Evolutionary conservation across 2,888 invertebrate species (phyloP).

Genomic region (Melikaiella ostensackeni): DNA sequence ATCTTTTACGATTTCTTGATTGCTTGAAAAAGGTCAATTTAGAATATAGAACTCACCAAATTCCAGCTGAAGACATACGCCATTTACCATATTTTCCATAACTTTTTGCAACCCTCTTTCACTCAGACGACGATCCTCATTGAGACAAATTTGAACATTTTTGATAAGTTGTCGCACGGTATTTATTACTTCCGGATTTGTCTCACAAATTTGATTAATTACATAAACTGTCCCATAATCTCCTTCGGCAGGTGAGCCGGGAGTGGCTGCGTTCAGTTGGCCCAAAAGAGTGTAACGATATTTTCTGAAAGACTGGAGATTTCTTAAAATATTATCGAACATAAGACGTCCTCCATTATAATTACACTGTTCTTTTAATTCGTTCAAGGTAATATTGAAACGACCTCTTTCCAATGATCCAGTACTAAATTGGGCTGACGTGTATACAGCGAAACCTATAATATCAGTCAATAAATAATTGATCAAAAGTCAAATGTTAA

Average conservation of each 20-base stretch:
- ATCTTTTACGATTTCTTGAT: no score
- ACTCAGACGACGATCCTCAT: background rate
- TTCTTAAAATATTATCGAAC: slow-evolving; percentile 1
- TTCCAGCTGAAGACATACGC: slow-evolving; percentile 18
- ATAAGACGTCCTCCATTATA: background rate
- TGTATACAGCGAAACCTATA: background rate
- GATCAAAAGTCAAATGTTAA: background rate
- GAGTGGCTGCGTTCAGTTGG: background rate
- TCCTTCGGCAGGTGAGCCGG: slow-evolving; percentile 16
- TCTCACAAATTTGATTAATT: slow-evolving; percentile 9
- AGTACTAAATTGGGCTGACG: background rate
- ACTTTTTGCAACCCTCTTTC: background rate
- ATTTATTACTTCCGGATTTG: slow-evolving; percentile 2
- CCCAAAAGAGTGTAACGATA: background rate
- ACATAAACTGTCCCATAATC: background rate
- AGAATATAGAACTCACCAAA: background rate
- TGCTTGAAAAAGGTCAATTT: no score
- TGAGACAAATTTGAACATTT: slow-evolving; percentile 5
- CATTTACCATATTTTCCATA: background rate
- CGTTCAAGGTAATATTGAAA: slow-evolving; percentile 15
- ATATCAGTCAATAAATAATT: background rate
- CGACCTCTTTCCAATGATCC: background rate
- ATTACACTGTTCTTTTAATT: slow-evolving; percentile 18
- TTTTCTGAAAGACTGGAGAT: slow-evolving; percentile 15
- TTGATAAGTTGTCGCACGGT: background rate